Conservation (phyloP, 2,888 invertebrate genomes). For the Sthenelais limicola region DNA sequence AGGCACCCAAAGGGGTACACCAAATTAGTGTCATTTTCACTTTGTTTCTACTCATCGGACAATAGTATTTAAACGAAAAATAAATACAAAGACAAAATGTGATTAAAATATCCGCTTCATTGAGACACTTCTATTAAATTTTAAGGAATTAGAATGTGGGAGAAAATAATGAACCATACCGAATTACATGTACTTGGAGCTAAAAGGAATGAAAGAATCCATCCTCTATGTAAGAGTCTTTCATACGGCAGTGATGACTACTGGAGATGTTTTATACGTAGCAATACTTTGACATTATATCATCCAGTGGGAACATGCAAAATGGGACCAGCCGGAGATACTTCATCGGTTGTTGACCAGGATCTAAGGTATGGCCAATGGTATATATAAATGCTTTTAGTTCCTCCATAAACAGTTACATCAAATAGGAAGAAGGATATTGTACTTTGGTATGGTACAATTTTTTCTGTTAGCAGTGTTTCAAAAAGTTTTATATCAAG, state of each 20-base stretch:
- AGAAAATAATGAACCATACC: neutral
- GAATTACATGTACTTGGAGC: neutral
- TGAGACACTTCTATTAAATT: neutral
- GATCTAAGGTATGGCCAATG: slow-evolving; percentile 1
- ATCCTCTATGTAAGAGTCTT: neutral
- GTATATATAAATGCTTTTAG: too few species aligned
- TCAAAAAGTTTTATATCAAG: too few species aligned
- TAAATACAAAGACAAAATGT: neutral
- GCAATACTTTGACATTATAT: neutral
- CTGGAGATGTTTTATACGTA: slow-evolving; percentile 9
- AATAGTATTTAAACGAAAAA: too few species aligned
- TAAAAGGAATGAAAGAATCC: neutral
- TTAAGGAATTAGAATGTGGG: neutral
- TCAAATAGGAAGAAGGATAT: too few species aligned
- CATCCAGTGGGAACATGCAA: neutral
- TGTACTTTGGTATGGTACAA: too few species aligned
- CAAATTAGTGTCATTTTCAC: too few species aligned
- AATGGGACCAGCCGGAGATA: neutral
- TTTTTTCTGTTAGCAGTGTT: too few species aligned
- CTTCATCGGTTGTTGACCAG: neutral
- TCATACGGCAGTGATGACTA: slow-evolving; percentile 16
- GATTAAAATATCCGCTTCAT: neutral
- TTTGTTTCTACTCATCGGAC: too few species aligned
- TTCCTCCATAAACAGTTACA: too few species aligned
- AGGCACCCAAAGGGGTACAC: too few species aligned